Base-by-base conservation (phyloP, 2,797 vertebrate species). In the Pangasius larnaudii region DNA sequence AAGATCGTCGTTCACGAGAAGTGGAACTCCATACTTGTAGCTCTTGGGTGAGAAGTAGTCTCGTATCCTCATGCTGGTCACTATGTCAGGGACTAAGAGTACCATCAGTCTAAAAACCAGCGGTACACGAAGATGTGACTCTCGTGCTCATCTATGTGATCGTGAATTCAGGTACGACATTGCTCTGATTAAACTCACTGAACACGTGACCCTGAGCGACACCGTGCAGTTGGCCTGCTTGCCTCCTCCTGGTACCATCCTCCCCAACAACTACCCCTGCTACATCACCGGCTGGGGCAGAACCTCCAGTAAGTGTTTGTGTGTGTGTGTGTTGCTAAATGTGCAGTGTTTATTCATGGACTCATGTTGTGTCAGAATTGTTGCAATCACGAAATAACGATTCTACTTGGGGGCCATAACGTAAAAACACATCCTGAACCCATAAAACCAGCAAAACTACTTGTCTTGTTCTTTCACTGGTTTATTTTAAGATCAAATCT, bases 261-360 rank as follows among this genome's bases (percentile, higher is more conserved):
- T 97, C 79, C 9, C 93, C 88, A 95, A 96, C 93, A 92, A 94
- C 86, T 94, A 95, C 90, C 93, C 96, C 89, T 97, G 96, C 93
- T 96, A 96, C 93, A 94, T 97, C 93, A 95, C 95, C 0, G 96
- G 96, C 86, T 97, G 96, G 96, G 96, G 96, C 89, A 93, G 96
- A 78, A 46, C 96, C 87, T 95, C 87, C 93, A 97, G 96, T 97
- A 93, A 94, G 93, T 67, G 9, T 71, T 24, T 83, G 56, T 9
- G 27, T 53, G 39, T 53, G 39, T 39, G 67, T 83, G 33, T 9
- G 46, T 46, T 9, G 46, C 46, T 46, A 46, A 46, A 46, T 46
- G 46, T 46, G 46, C 46, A 46, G 46, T 9, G 46, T 46, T 46
- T 71, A 71, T 39, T 33, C 14, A 33, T 18, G 65, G 65, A 33